Evolutionary conservation across 2,113 vertebrate genomes (phyloP), one percentile per base, ranked within the genome.

Genomic region (Sinocyclocheilus grahami): DNA sequence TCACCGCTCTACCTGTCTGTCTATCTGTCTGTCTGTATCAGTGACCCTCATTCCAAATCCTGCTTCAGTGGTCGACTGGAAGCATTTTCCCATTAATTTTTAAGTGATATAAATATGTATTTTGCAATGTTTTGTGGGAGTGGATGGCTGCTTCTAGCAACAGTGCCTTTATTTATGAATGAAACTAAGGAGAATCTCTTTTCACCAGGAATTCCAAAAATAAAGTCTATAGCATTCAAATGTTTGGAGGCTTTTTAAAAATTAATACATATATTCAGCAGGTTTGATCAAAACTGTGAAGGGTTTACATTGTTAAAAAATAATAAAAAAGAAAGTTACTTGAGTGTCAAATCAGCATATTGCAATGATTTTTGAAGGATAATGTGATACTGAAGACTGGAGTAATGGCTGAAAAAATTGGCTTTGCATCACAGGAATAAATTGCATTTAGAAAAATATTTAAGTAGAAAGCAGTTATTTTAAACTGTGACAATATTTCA

Each of bases 1-100:
- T 87, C 90, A 83, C 77, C 69, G 71, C 24, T 65, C 85, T 30
- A 74, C 90, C 86, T 84, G 89, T 74, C 71, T 71, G 67, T 72
- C 33, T 72, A 5, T 71, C 33, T 39, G 65, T 53, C 65, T 55
- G 27, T 84, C 24, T 85, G n/a, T 65, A n/a, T 67, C 24, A 39
- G 6, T 24, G 30, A 11, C 62, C 11, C 4, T 69, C n/a, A 11
- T 22, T 69, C 37, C 33, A 58, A 60, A 22, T 30, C 14, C 3
- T 27, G 16, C 75, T 9, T 78, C 46, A 58, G 7, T 78, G 76
- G 48, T 37, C 0, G 3, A 9, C 33, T 71, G 30, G 3, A 39
- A 39, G 3, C 16, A 71, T 37, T 18, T 71, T 20, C 53, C 5
- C 16, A 20, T 71, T 37, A 0, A 37, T 71, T 71, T 33, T 18